Evolutionary conservation across 2,888 invertebrate genomes (phyloP).

Genomic region (Cataglyphis livida): DNA sequence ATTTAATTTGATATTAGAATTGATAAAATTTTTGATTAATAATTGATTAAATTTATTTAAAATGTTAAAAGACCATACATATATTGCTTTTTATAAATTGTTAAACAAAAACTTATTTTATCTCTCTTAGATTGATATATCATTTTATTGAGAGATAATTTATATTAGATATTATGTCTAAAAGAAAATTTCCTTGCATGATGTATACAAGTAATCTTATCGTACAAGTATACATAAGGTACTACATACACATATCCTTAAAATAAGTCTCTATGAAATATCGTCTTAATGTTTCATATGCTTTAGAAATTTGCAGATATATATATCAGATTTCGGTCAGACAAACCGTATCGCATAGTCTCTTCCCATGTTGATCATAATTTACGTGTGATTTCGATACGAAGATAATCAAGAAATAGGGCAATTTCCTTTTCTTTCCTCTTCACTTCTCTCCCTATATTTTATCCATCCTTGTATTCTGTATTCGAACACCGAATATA

Average conservation of each 20-base stretch:
- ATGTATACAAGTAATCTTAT: constrained; percentile 1
- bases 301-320: constrained; percentile 1
- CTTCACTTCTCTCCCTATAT: constrained; percentile 16
- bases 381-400: constrained; percentile 37
- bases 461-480: constrained; percentile 17
- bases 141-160: background rate
- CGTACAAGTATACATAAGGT: background rate
- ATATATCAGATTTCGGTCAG: constrained; percentile 7
- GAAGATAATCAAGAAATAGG: constrained; percentile 30
- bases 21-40: background rate
- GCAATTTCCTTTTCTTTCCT: constrained; percentile 22
- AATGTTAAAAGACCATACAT: background rate
- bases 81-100: background rate
- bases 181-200: background rate
- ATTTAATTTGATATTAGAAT: background rate
- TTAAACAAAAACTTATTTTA: background rate
- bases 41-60: background rate
- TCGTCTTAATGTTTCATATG: background rate
- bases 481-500: constrained; percentile 3
- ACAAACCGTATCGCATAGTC: constrained; percentile 9
- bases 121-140: background rate
- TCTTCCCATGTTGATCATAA: constrained; percentile 42
- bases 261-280: constrained; percentile 3
- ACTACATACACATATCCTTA: background rate
- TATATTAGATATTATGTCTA: background rate